Base-by-base conservation (phyloP, 1,140 invertebrate species). In the Tigriopus japonicus region DNA sequence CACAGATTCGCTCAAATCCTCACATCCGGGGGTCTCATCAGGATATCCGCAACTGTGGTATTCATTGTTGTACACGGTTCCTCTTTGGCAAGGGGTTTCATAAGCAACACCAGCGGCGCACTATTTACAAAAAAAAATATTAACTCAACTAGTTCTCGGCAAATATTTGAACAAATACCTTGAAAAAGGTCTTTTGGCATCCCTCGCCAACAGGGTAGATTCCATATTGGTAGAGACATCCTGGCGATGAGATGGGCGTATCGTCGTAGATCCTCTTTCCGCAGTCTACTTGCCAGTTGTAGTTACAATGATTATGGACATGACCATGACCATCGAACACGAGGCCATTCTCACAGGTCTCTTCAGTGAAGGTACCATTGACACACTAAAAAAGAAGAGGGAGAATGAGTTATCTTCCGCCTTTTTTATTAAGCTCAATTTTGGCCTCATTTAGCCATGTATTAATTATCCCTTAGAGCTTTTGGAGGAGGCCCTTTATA, bases 31-130 rank as follows among this genome's bases (percentile, higher is more conserved):
- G 0, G 92, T 76, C 53, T 87, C 79, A 76, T 94, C 89, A 10
- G 89, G 87, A 88, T 88, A 94, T 68, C 92, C 89, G 77, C 89
- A 94, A 21, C 80, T 80, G 67, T 93, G 88, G 52, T 78, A 87
- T 63, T 84, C 82, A 21, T 85, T 82, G 67, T 93, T 87, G 70
- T 92, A 94, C 21, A 81, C 87, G 45, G 92, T 74, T 2, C 89
- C 89, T 0, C 86, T 78, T 51, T 87, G 85, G 71, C 89, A 93
- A 12, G 83, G 78, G 64, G 81, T 78, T 52, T 84, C 79, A 62
- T 82, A 76, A 0, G 87, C 83, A 49, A 84, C 77, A 1, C 88
- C 89, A 67, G 83, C 81, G 10, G 80, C 81, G 68, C 89, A 94
- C 71, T 87, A 90, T 59, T 85, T 77, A 73, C 87, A 93, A 63